A percentile compares a stretch with the other conserved stretches of the same genome.
Evolutionary conservation across 1,140 invertebrate genomes (phyloP).

Genomic region (Ericerus pela): DNA sequence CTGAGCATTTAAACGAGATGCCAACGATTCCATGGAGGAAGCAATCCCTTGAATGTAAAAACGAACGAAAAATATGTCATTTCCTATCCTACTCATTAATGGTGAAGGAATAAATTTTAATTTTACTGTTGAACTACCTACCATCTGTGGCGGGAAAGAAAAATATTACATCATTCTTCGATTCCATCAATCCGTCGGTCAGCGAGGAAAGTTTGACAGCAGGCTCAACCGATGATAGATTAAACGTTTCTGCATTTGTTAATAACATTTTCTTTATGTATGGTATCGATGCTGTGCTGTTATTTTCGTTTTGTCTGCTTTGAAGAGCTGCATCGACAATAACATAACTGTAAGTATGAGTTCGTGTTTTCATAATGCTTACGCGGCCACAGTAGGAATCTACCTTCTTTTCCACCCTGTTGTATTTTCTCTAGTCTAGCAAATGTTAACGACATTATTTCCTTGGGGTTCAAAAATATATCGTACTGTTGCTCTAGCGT

Average conservation of each 20-base stretch:
- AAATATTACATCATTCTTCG: not conserved
- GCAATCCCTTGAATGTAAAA: not conserved
- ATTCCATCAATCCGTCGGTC: too few species aligned
- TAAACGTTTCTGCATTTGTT: too few species aligned
- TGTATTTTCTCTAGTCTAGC: not conserved
- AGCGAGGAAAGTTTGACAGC: not conserved
- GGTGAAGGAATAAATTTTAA: not conserved
- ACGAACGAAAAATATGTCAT: not conserved
- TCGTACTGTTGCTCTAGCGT: slow-evolving; percentile 12
- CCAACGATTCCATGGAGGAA: not conserved
- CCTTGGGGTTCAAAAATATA: not conserved
- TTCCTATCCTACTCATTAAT: not conserved
- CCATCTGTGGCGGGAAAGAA: not conserved
- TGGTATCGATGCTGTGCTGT: too few species aligned
- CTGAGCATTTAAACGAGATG: not conserved
- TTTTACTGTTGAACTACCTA: too few species aligned
- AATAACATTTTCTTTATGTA: too few species aligned
- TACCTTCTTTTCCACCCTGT: not conserved
- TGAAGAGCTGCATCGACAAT: too few species aligned
- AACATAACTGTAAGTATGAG: too few species aligned
- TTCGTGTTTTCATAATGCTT: not conserved
- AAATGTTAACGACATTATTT: not conserved
- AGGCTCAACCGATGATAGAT: too few species aligned
- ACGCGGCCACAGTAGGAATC: not conserved
- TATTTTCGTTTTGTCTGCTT: too few species aligned